Evolutionary conservation across 2,888 invertebrate species (phyloP).

Genomic region (Tortrix viridana): DNA sequence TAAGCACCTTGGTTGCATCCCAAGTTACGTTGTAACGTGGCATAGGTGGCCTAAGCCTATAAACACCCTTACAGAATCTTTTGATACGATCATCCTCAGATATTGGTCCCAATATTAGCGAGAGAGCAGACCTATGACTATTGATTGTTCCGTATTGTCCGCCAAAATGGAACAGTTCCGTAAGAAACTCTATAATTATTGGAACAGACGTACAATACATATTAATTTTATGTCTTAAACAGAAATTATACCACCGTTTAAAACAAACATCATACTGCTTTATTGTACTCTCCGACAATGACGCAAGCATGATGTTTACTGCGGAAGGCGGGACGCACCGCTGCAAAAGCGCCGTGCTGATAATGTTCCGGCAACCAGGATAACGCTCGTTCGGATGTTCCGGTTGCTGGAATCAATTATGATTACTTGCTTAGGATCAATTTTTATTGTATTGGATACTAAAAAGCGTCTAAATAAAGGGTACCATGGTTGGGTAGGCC

Average conservation of each 20-base stretch:
- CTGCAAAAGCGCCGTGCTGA: neutral
- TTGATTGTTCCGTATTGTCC: constrained; percentile 13
- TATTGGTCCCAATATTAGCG: constrained; percentile 1
- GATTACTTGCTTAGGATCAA: neutral
- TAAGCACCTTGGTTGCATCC: constrained; percentile 2
- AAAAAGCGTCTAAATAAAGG: neutral
- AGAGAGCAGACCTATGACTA: constrained; percentile 11
- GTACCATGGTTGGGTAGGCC: constrained; percentile 1
- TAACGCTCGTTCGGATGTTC: neutral
- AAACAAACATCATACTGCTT: constrained; percentile 1
- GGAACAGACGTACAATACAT: neutral
- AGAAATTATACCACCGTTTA: constrained; percentile 9
- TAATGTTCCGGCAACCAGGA: constrained; percentile 2
- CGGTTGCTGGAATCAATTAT: constrained; percentile 10
- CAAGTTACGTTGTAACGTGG: constrained; percentile 7
- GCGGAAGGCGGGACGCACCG: constrained; percentile 11
- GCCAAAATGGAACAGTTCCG: neutral
- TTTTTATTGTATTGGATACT: neutral
- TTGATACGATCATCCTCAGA: constrained; percentile 16
- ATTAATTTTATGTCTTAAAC: neutral
- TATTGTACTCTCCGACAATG: neutral
- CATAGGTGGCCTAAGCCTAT: constrained; percentile 10
- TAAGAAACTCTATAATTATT: neutral
- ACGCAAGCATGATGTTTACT: constrained; percentile 8
- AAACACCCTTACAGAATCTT: constrained; percentile 15